A percentile compares a stretch with the other conserved stretches of the same genome.
These are phyloP conservation scores for Callopanchax toddi DNA, from an alignment of 2,113 vertebrate genomes.

Conservation along the genomic window DNA sequence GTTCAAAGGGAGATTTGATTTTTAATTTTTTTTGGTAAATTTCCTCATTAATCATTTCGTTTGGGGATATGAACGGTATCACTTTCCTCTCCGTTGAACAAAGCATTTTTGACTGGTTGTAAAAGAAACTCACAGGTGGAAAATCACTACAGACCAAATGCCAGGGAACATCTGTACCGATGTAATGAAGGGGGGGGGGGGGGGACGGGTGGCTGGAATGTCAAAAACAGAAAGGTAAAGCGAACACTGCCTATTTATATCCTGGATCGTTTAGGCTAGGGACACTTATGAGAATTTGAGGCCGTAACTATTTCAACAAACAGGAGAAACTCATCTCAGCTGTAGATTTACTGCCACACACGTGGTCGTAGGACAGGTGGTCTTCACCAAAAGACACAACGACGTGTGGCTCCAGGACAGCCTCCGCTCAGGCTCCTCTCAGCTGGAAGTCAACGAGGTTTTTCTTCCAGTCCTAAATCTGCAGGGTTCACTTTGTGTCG, in stretches of 20 bases:
- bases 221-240: conserved; percentile 28
- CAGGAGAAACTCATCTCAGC: conserved; percentile 61
- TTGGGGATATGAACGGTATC: conserved; percentile 15
- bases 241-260: conserved; percentile 62
- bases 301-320: conserved; percentile 72
- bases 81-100: conserved; percentile 42
- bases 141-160: conserved; percentile 19
- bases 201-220: conserved; percentile 19
- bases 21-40: conserved; percentile 47
- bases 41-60: conserved; percentile 58
- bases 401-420: conserved; percentile 52
- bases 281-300: conserved; percentile 57
- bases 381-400: conserved; percentile 56
- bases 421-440: conserved; percentile 32
- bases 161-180: conserved; percentile 53
- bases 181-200: conserved; percentile 24
- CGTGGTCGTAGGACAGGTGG: conserved; percentile 57
- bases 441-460: too few species aligned
- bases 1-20: conserved; percentile 40
- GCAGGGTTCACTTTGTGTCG: not conserved
- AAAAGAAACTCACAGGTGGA: conserved; percentile 51
- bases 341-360: conserved; percentile 63
- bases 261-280: conserved; percentile 68
- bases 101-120: conserved; percentile 37
- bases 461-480: too few species aligned